Evolutionary conservation across 53 echinoderm and acorn worm genomes (phyloP).

Genomic region (Antedon mediterranea): DNA sequence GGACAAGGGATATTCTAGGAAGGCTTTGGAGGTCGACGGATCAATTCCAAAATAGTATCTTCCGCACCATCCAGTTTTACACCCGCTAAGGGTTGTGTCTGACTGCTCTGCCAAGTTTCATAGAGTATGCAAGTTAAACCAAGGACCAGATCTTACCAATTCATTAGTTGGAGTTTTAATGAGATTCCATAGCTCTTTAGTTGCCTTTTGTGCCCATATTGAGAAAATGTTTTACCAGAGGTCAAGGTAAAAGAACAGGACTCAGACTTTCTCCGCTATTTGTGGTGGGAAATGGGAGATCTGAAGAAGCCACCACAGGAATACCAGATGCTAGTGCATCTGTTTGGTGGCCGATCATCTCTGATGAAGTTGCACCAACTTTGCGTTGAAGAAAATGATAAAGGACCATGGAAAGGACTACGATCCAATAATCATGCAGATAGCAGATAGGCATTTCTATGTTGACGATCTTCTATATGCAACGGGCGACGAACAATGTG

Average conservation of each 20-base stretch:
- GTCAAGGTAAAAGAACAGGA: background rate
- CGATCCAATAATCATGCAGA: background rate
- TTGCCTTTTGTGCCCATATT: background rate
- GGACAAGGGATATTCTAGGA: background rate
- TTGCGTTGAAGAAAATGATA: background rate
- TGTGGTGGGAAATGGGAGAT: background rate
- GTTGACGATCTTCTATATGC: background rate
- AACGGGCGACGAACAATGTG: background rate
- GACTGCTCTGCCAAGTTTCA: slow-evolving; percentile 29
- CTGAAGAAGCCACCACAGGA: background rate
- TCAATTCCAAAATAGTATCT: background rate
- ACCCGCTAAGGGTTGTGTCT: slow-evolving; percentile 30
- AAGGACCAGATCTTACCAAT: background rate
- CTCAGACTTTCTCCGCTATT: background rate
- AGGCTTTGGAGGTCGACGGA: background rate
- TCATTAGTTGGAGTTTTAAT: background rate
- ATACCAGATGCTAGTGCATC: background rate
- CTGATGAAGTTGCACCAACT: background rate
- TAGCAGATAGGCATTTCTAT: background rate
- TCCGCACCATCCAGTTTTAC: background rate
- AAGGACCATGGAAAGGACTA: background rate
- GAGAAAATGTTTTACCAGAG: background rate
- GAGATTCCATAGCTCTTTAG: background rate
- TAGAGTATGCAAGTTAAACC: background rate
- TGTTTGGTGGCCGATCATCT: background rate